Base-by-base conservation (phyloP, 1,140 invertebrate species). In the Drosophila erecta region DNA sequence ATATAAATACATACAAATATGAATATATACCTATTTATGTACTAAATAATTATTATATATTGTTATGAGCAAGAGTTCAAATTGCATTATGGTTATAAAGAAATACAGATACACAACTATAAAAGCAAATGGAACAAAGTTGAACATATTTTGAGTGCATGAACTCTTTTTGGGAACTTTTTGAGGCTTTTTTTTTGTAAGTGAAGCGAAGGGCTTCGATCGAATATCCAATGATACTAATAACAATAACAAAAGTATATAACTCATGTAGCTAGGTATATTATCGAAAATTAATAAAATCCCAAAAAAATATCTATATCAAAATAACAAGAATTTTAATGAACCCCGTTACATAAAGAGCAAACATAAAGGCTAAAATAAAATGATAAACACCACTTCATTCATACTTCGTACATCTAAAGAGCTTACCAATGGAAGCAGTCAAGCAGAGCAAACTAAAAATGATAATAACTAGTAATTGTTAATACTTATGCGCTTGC, bases 51-150 rank as follows among this genome's bases (percentile, higher is more conserved):
- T 79, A 83, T 70, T 50, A 76, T 71, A 81, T 76, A 85, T 86
- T 87, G 83, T 89, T 89, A 87, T 87, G 84, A 87, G 79, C 83
- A 89, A 89, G 65, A 87, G 84, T 87, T 87, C 84, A 87, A 87
- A 87, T 87, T 83, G 83, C 83, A 86, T 79, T 79, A 87, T 60
- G 66, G 79, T 79, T 86, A 83, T 65, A 59, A 54, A 46, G 44
- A 73, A 51, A 60, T 15, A 17, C 35, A 38, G 22, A 65, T 51
- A 67, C 38, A 65, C 51, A 51, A 73, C 54, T 50, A 79, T 53
- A 46, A 85, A 85, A 73, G 83, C 83, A 86, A 86, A 86, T 86
- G 83, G 83, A 86, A 86, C 83, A 86, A 83, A 83, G 83, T 86
- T 86, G 83, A 86, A 86, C 83, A 87, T 85, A 85, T 85, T 85